These are phyloP conservation scores for Acronicta alni DNA, from an alignment of 2,888 invertebrate species.

Conservation along the genomic window DNA sequence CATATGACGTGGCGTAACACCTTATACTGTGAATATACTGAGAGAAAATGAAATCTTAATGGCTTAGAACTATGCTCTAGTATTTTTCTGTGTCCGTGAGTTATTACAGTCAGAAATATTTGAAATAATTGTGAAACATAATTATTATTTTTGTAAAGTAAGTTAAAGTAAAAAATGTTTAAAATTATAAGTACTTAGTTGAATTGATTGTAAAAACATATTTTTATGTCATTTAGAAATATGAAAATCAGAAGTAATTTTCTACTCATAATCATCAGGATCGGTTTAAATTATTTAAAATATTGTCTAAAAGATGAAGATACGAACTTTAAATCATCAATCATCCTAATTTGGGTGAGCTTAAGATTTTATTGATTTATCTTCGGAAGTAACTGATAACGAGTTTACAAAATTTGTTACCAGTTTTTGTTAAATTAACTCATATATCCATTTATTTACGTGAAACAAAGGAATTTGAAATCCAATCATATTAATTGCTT, in stretches of 20 bases:
- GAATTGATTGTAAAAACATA: no score
- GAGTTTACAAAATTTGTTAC: constrained; percentile 32
- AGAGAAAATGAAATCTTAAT: constrained; percentile 44
- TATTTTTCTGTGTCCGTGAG: constrained; percentile 3
- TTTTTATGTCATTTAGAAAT: no score
- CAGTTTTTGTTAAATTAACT: constrained; percentile 31
- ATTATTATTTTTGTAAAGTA: no score
- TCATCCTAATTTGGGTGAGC: constrained; percentile 16
- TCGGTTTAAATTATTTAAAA: no score
- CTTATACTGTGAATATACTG: constrained; percentile 28
- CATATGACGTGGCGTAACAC: constrained; percentile 31
- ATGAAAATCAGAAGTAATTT: no score
- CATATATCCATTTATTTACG: constrained; percentile 23
- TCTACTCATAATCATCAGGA: not conserved
- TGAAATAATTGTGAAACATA: not conserved
- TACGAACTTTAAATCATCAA: not conserved
- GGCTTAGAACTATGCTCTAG: constrained; percentile 2
- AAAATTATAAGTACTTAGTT: no score
- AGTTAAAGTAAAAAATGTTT: no score
- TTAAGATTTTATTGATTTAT: constrained; percentile 35
- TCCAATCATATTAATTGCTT: constrained; percentile 20
- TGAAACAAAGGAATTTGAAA: constrained; percentile 22
- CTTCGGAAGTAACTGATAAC: constrained; percentile 39
- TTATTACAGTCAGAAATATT: not conserved
- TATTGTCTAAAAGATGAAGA: no score